Conservation (phyloP, 1,140 invertebrate species). For the Lepidotrigona ventralis region DNA sequence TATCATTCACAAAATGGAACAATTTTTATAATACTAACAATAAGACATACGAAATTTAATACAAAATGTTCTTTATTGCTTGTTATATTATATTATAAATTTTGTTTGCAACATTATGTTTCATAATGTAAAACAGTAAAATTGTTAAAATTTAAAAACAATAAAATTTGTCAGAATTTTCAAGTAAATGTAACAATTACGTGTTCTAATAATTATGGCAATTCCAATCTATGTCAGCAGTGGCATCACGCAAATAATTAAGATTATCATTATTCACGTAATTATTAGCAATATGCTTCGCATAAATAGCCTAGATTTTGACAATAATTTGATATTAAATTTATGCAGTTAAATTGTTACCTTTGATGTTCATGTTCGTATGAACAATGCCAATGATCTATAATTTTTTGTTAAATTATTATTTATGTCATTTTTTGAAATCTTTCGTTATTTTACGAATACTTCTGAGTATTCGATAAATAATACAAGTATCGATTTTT, state of each 20-base stretch:
- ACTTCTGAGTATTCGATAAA: background rate
- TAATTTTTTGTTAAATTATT: background rate
- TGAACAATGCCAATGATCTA: background rate
- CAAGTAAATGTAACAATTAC: background rate
- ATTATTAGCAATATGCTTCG: constrained; percentile 15
- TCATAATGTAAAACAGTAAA: background rate
- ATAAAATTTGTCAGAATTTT: background rate
- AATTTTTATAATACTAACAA: background rate
- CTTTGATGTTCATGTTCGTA: background rate
- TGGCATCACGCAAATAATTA: background rate
- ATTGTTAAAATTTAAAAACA: background rate
- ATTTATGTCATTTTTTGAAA: background rate
- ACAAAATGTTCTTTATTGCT: background rate
- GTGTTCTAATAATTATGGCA: background rate
- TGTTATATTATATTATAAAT: background rate
- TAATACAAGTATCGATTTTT: too few species aligned
- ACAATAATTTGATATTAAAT: constrained; percentile 32
- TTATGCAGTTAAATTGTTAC: constrained; percentile 41
- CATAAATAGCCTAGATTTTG: background rate
- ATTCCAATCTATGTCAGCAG: background rate
- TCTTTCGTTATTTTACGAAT: background rate
- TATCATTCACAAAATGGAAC: background rate
- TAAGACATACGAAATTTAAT: background rate
- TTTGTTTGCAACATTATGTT: too few species aligned
- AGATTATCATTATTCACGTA: constrained; percentile 11